Percentiles rank a stretch among this genome's conserved stretches.
Conservation (phyloP, 2,797 vertebrate species). For the Pelobates cultripes region DNA sequence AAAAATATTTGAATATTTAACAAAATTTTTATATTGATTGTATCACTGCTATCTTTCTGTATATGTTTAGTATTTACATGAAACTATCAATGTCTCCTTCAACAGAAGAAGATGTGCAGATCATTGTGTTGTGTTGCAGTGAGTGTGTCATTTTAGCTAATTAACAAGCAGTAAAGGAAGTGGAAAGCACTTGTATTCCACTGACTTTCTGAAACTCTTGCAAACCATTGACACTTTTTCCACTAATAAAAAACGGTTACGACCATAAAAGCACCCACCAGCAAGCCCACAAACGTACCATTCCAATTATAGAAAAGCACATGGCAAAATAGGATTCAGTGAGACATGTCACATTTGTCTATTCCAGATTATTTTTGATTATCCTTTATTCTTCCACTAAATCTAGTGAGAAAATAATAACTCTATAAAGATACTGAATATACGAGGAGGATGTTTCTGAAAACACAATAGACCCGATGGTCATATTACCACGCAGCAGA, state of each 20-base stretch:
- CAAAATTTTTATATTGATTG: no score
- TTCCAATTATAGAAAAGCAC: conserved; percentile 44
- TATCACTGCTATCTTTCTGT: no score
- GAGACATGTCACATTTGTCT: conserved; percentile 52
- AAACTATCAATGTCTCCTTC: no score
- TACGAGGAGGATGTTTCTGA: conserved; percentile 64
- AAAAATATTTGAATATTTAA: no score
- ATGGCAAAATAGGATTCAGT: conserved; percentile 48
- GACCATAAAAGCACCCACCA: conserved; percentile 14
- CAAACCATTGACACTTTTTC: conserved; percentile 7
- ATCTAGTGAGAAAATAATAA: conserved; percentile 64
- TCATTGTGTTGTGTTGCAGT: background rate
- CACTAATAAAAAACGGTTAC: conserved; percentile 26
- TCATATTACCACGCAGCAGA: conserved; percentile 53
- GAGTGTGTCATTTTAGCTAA: conserved; percentile 21
- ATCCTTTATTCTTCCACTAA: conserved; percentile 53
- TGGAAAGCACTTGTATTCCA: conserved; percentile 23
- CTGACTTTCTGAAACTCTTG: conserved; percentile 37
- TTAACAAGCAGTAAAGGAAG: conserved; percentile 24
- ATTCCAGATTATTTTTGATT: conserved; percentile 53
- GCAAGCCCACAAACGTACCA: conserved; percentile 23
- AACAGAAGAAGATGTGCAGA: conserved; percentile 25
- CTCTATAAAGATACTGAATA: conserved; percentile 67
- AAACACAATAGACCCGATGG: conserved; percentile 60
- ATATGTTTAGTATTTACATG: no score